Conservation (phyloP, 2,113 vertebrate species). For the Brienomyrus brachyistius region DNA sequence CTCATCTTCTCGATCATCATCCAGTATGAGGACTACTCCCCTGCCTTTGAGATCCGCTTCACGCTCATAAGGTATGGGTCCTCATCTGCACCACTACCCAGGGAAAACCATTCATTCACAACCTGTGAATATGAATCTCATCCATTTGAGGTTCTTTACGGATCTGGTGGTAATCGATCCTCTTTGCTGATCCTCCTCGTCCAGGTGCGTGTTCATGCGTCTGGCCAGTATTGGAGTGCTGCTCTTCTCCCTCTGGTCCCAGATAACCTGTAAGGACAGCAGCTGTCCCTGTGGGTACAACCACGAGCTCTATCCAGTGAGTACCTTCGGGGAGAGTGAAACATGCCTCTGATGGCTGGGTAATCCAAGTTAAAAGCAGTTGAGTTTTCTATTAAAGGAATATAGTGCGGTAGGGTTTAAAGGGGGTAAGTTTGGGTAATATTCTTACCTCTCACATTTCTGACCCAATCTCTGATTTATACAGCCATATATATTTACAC, state of each 20-base stretch:
- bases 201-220: conserved; percentile 86
- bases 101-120: background rate
- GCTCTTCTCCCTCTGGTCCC: conserved; percentile 80
- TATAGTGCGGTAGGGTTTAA: background rate
- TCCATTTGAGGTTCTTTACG: background rate
- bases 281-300: conserved; percentile 83
- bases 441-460: background rate
- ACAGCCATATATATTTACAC: background rate
- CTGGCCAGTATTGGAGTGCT: conserved; percentile 86
- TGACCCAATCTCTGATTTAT: background rate
- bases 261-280: conserved; percentile 60
- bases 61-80: conserved; percentile 76
- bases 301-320: conserved; percentile 77
- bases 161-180: background rate
- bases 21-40: conserved; percentile 81
- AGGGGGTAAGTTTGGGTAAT: background rate
- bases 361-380: background rate
- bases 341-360: background rate
- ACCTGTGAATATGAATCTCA: background rate
- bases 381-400: background rate
- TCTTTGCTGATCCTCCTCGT: conserved; percentile 9
- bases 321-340: conserved; percentile 25
- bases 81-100: background rate
- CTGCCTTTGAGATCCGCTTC: conserved; percentile 84
- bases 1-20: conserved; percentile 78